Conservation (phyloP, 2,797 vertebrate species). For the Tachyglossus aculeatus region DNA sequence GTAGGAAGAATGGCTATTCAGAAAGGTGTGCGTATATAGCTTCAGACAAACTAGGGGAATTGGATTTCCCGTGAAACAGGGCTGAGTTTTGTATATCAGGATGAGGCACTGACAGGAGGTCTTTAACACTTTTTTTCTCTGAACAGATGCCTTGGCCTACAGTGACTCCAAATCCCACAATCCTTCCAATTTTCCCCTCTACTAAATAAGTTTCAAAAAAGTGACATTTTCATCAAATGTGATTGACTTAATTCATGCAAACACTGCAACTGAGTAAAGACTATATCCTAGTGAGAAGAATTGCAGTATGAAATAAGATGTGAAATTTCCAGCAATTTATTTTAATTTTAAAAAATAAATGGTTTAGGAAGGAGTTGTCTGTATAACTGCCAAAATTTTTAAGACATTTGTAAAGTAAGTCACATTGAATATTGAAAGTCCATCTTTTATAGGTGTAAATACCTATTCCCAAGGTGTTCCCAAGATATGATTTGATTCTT, state of each 20-base stretch:
- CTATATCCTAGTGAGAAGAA: conserved; percentile 37
- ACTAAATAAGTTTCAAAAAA: conserved; percentile 56
- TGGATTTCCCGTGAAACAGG: conserved; percentile 40
- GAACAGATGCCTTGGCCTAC: conserved; percentile 61
- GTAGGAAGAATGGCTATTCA: conserved; percentile 26
- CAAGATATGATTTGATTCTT: neutral
- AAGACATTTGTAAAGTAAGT: conserved; percentile 16
- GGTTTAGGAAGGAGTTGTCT: neutral
- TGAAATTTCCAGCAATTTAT: conserved; percentile 11
- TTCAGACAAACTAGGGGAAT: conserved; percentile 10
- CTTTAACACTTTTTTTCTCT: conserved; percentile 47
- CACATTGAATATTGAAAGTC: conserved; percentile 19
- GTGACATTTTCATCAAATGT: conserved; percentile 60
- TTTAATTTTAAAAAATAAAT: conserved; percentile 29
- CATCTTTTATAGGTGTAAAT: no score
- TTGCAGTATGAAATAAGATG: conserved; percentile 46
- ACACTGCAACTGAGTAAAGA: conserved; percentile 47
- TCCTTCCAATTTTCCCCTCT: conserved; percentile 51
- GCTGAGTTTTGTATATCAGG: conserved; percentile 41
- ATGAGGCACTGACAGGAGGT: conserved; percentile 56
- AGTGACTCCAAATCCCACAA: conserved; percentile 54
- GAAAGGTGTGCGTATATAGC: conserved; percentile 28
- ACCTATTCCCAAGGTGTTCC: no score
- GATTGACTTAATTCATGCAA: conserved; percentile 61
- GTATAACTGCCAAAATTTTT: neutral